Evolutionary conservation across 2,113 vertebrate species (phyloP).

Genomic region (Lota lota): DNA sequence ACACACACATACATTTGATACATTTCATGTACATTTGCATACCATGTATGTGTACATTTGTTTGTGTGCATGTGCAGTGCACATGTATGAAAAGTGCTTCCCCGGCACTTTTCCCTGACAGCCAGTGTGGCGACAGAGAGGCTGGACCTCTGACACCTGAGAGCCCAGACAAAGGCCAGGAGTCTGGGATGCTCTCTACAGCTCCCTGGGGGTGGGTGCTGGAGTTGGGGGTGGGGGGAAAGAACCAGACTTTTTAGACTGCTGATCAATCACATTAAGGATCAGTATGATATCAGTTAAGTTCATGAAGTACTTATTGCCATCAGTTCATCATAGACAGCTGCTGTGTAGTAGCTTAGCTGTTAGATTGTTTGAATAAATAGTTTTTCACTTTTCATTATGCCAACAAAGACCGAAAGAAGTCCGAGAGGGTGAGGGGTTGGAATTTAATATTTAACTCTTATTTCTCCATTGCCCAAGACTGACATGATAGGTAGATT

Average conservation of each 20-base stretch:
- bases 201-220: not conserved
- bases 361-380: too few species aligned
- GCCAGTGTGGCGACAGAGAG: conserved; percentile 73
- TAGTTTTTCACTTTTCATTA: too few species aligned
- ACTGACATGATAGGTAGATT: too few species aligned
- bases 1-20: not conserved
- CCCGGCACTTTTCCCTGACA: conserved; percentile 66
- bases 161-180: conserved; percentile 59
- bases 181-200: conserved; percentile 53
- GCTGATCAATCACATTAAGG: conserved; percentile 45
- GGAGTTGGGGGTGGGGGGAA: conserved; percentile 29
- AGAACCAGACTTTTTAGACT: conserved; percentile 34
- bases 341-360: conserved; percentile 6
- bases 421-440: too few species aligned
- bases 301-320: conserved; percentile 37
- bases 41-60: conserved; percentile 4
- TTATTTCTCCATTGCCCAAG: too few species aligned
- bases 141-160: conserved; percentile 75
- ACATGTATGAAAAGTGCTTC: conserved; percentile 66
- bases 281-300: conserved; percentile 6
- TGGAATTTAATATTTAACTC: too few species aligned
- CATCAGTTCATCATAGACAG: not conserved
- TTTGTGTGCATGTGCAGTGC: conserved; percentile 12
- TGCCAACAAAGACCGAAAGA: too few species aligned
- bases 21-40: conserved; percentile 1